Evolutionary conservation across 2,888 invertebrate species (phyloP).

Genomic region (Thalpophila matura): DNA sequence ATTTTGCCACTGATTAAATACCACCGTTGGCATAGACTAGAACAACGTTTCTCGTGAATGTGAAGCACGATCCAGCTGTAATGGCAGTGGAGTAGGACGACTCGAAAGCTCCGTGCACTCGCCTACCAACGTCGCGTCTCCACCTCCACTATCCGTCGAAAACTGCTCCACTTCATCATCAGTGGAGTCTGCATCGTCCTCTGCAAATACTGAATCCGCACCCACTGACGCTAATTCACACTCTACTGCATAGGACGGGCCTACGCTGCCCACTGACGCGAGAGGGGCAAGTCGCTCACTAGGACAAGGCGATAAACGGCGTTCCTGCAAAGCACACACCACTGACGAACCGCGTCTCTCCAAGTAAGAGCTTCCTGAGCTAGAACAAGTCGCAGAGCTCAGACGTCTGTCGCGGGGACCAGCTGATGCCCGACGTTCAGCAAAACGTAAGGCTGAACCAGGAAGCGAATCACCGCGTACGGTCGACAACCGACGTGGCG

Average conservation of each 20-base stretch:
- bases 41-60: constrained; percentile 96
- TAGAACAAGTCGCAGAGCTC: constrained; percentile 96
- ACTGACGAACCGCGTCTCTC: constrained; percentile 95
- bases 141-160: constrained; percentile 95
- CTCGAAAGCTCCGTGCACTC: constrained; percentile 85
- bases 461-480: constrained; percentile 91
- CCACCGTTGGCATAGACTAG: constrained; percentile 85
- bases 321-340: constrained; percentile 94
- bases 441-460: constrained; percentile 90
- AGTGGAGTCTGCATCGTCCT: constrained; percentile 93
- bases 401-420: constrained; percentile 91
- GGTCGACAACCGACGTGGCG: constrained; percentile 92
- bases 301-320: constrained; percentile 95
- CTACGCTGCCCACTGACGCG: constrained; percentile 95
- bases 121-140: constrained; percentile 77
- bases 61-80: constrained; percentile 85
- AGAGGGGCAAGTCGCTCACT: constrained; percentile 93
- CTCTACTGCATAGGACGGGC: constrained; percentile 93
- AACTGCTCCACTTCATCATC: constrained; percentile 96
- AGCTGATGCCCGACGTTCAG: constrained; percentile 87
- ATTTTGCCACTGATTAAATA: constrained; percentile 68
- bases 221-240: constrained; percentile 93
- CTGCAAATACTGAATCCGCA: constrained; percentile 95
- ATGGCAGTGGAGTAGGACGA: constrained; percentile 79
- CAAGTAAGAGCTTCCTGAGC: constrained; percentile 95